Base-by-base conservation (phyloP, 2,113 vertebrate species). In the Fulmarus glacialis region DNA sequence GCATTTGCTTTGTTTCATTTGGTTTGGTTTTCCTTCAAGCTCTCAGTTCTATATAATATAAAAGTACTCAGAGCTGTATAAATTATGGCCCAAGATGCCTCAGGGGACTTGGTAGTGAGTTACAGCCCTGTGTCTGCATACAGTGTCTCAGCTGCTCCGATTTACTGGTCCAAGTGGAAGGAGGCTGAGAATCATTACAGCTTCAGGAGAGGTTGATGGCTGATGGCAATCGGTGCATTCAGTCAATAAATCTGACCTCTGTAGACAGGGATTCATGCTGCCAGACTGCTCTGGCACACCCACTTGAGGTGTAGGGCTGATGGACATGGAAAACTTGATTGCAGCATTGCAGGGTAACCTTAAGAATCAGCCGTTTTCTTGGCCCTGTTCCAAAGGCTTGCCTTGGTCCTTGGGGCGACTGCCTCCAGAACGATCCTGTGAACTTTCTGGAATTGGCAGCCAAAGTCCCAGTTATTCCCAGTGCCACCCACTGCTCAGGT, bases 1-100 rank as follows among this genome's bases (percentile, higher is more conserved):
- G n/a, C 50, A 8, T 95, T 93, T 95, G 87, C 87, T 95, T 96
- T 96, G 93, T 96, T 96, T 90, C 62, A 42, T 92, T 94, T 90
- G 70, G 67, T 95, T 94, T 95, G 90, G 79, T 95, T 95, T 96
- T 93, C 45, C 82, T 92, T 97, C 42, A 50, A 72, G 80, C 72
- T 93, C 90, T 92, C 75, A 71, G 83, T 94, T 95, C 86, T 94
- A 52, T 92, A 93, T 96, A 95, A 87, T 93, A 85, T 82, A 89
- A 68, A 93, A 95, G 52, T 87, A 87, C 81, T 95, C 64, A 68
- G 89, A 97, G 91, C 83, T 92, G 52, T 81, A 92, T 97, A 89
- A 97, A 94, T 97, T 83, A 94, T 38, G 38, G 75, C 74, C n/a
- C 75, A 67, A 52, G 88, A 78, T 53, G 90, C 92, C 85, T 78